Conservation (phyloP, 2,888 invertebrate species). For the Coronaproctus castanopsis region DNA sequence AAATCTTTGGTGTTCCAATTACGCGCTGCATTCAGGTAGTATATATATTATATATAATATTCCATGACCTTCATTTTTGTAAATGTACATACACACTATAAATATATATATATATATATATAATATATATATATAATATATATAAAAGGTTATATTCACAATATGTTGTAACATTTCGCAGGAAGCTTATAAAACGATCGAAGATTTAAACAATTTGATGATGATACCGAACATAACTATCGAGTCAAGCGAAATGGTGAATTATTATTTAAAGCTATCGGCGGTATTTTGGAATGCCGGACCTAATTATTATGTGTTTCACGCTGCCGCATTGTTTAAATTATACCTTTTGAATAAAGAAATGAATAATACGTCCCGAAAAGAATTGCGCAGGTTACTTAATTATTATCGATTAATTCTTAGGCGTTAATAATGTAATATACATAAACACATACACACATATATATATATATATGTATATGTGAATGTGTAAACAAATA, state of each 20-base stretch:
- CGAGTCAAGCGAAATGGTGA: conserved; percentile 93
- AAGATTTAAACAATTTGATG: conserved; percentile 94
- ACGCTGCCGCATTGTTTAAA: conserved; percentile 87
- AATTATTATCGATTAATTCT: too few relatives aligned
- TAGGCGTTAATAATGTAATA: too few relatives aligned
- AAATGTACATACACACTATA: too few relatives aligned
- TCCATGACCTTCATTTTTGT: too few relatives aligned
- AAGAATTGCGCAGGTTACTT: conserved; percentile 69
- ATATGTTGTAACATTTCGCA: conserved; percentile 26
- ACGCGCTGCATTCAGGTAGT: too few relatives aligned
- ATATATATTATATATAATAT: too few relatives aligned
- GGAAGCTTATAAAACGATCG: conserved; percentile 96
- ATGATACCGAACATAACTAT: conserved; percentile 89
- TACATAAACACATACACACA: background rate
- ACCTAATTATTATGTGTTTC: conserved; percentile 69
- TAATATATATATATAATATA: background rate
- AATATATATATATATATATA: too few relatives aligned
- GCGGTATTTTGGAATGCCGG: conserved; percentile 99
- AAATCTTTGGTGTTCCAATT: too few relatives aligned
- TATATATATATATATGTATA: background rate
- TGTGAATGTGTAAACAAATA: background rate
- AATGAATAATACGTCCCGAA: conserved; percentile 84
- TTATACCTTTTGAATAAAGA: conserved; percentile 84
- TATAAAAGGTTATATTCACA: too few relatives aligned
- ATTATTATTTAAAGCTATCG: conserved; percentile 92